A percentile compares a stretch with the other conserved stretches of the same genome.
Conservation (phyloP, 2,113 vertebrate genomes). For the Odobenus rosmarus region DNA sequence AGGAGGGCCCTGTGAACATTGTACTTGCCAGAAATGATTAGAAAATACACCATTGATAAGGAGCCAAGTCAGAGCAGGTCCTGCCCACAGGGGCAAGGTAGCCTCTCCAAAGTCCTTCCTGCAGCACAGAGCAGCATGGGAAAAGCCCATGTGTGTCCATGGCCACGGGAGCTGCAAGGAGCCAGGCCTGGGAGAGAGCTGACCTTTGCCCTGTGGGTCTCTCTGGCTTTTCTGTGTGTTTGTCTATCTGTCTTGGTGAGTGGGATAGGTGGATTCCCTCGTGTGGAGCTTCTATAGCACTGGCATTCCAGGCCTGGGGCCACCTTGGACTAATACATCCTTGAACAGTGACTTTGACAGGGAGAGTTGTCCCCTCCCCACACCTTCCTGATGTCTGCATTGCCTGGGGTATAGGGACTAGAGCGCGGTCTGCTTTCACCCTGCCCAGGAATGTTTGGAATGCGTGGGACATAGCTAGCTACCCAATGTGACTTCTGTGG, state of each 20-base stretch:
- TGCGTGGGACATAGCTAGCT: background rate
- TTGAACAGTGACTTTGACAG: background rate
- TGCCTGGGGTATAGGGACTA: background rate
- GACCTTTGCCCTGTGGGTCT: background rate
- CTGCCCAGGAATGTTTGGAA: background rate
- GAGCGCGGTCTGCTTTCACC: background rate
- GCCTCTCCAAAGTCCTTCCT: background rate
- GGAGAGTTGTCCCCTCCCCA: background rate
- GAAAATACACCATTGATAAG: background rate
- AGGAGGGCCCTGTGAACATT: background rate
- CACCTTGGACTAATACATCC: background rate
- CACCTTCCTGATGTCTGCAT: background rate
- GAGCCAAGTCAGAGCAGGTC: background rate
- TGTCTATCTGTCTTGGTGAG: background rate
- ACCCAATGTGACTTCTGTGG: background rate
- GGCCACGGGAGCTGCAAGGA: background rate
- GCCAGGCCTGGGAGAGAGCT: background rate
- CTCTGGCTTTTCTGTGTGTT: background rate
- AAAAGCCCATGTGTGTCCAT: background rate
- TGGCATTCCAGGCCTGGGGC: background rate
- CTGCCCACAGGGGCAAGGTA: background rate
- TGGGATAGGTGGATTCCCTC: background rate
- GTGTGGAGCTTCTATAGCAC: background rate
- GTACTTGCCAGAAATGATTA: background rate
- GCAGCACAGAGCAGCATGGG: background rate